Conservation (phyloP, 2,888 invertebrate species). For the Zygaena filipendulae region DNA sequence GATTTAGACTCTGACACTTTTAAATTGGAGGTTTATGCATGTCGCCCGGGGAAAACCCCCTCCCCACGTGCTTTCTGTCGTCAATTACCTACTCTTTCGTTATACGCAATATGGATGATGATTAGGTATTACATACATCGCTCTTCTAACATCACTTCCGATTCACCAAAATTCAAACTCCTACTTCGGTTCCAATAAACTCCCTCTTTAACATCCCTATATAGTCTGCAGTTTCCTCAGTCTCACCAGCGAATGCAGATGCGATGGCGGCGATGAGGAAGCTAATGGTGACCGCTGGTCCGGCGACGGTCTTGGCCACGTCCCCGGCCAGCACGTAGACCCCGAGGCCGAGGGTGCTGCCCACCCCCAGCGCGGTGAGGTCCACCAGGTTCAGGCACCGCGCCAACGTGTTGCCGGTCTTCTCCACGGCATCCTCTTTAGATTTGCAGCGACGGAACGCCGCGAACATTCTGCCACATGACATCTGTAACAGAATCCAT, state of each 20-base stretch:
- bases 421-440: slow-evolving; percentile 39
- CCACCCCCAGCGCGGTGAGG: slow-evolving; percentile 87
- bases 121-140: too few species aligned
- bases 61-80: too few species aligned
- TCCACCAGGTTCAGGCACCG: slow-evolving; percentile 85
- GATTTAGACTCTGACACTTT: too few species aligned
- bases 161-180: too few species aligned
- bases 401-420: slow-evolving; percentile 48
- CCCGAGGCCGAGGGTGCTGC: slow-evolving; percentile 91
- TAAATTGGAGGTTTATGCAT: too few species aligned
- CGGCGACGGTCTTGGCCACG: slow-evolving; percentile 87
- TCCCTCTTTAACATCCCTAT: too few species aligned
- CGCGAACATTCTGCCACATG: slow-evolving; percentile 32
- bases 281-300: slow-evolving; percentile 91
- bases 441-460: slow-evolving; percentile 60
- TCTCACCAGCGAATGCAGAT: slow-evolving; percentile 92
- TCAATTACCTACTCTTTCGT: too few species aligned
- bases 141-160: too few species aligned
- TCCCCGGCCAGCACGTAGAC: slow-evolving; percentile 94
- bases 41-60: too few species aligned
- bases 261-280: slow-evolving; percentile 94
- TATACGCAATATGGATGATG: too few species aligned
- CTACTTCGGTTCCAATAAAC: too few species aligned
- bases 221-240: too few species aligned
- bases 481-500: slow-evolving; percentile 34